A percentile compares a stretch with the other conserved stretches of the same genome.
Evolutionary conservation across 2,888 invertebrate species (phyloP).

Genomic region (Lamellibrachia satsuma): DNA sequence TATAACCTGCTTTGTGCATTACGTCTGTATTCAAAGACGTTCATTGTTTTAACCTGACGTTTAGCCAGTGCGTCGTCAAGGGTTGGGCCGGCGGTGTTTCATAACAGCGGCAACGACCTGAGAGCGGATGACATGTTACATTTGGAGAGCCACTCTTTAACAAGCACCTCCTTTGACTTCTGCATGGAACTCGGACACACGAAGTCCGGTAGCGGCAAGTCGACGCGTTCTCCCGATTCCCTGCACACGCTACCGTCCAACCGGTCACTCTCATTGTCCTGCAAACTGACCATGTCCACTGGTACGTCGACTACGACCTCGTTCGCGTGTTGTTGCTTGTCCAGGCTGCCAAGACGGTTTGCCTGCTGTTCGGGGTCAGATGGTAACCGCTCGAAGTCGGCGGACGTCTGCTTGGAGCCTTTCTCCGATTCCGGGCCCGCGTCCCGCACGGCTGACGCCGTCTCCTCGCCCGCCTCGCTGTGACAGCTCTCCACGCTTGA

Average conservation of each 20-base stretch:
- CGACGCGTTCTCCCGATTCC: not conserved
- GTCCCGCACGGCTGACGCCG: not conserved
- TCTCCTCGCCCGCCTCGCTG: conserved; percentile 21
- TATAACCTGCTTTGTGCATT: not conserved
- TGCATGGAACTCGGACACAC: conserved; percentile 51
- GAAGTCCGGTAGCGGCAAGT: conserved; percentile 43
- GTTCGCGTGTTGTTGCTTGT: not conserved
- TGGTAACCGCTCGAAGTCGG: not conserved
- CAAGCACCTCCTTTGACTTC: conserved; percentile 49
- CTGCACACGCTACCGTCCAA: not conserved
- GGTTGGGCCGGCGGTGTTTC: not conserved
- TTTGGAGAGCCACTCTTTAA: conserved; percentile 49
- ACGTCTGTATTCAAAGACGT: not conserved
- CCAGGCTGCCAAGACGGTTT: not conserved
- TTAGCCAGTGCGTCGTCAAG: not conserved
- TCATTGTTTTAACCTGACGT: not conserved
- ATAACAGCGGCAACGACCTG: not conserved
- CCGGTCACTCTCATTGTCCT: not conserved
- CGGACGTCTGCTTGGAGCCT: not conserved
- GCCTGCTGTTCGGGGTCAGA: not conserved
- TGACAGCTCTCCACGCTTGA: conserved; percentile 44
- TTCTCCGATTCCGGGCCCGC: not conserved
- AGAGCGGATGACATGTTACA: not conserved
- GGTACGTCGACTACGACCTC: not conserved
- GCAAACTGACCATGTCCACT: not conserved